These are phyloP conservation scores for Oncorhynchus clarkii DNA, from an alignment of 2,113 vertebrate species.

Conservation along the genomic window DNA sequence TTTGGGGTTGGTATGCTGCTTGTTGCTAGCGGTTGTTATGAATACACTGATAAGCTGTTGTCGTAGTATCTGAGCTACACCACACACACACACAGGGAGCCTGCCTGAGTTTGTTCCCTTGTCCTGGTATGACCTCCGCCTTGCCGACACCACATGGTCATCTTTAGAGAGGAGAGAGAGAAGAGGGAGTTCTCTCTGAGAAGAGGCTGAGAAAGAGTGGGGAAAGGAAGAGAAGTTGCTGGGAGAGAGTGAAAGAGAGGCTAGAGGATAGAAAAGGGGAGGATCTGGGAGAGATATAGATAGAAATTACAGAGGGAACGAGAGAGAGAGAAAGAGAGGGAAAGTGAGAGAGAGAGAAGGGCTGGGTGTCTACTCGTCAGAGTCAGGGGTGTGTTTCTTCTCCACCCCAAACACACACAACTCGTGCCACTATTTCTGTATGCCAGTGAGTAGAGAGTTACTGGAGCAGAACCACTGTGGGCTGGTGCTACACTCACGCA, in stretches of 20 bases:
- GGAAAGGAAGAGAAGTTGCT: slow-evolving; percentile 13
- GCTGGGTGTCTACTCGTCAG: background rate
- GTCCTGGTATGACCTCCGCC: slow-evolving; percentile 63
- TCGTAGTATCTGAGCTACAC: slow-evolving; percentile 29
- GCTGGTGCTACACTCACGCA: no score
- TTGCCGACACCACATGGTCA: slow-evolving; percentile 48
- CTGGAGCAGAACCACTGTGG: background rate
- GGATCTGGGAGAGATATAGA: no score
- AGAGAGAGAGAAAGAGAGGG: no score
- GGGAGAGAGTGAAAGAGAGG: slow-evolving; percentile 1
- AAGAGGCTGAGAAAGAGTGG: slow-evolving; percentile 6
- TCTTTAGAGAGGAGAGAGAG: slow-evolving; percentile 42
- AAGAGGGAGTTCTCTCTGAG: background rate
- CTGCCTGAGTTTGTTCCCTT: slow-evolving; percentile 43
- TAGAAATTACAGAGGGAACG: background rate
- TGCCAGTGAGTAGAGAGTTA: background rate
- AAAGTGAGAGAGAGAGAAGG: background rate
- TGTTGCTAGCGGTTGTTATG: slow-evolving; percentile 1
- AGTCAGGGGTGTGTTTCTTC: no score
- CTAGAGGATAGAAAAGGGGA: no score
- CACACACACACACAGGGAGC: slow-evolving; percentile 17
- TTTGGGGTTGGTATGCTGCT: background rate
- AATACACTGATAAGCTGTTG: slow-evolving; percentile 11
- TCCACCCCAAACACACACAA: background rate
- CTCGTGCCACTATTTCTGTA: no score